Evolutionary conservation across 1,140 invertebrate genomes (phyloP), one percentile per base, ranked within the genome.

Genomic region (Drosophila orosa): DNA sequence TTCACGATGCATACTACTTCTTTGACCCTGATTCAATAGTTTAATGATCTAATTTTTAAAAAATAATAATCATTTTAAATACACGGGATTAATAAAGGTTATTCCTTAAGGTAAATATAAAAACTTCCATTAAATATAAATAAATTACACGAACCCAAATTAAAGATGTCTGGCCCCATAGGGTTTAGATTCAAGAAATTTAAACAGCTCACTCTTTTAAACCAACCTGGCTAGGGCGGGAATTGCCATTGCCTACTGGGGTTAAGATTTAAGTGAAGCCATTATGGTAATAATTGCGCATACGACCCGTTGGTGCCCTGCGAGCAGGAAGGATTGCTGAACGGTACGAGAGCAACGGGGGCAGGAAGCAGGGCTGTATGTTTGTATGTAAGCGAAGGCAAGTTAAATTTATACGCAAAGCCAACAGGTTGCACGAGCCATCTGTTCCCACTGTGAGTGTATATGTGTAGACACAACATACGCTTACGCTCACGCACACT

Each of bases 341-440:
- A n/a, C 22, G 44, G 22, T n/a, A 29, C 17, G 17, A 29, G 44
- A 60, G 52, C 29, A 40, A 12, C n/a, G 35, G 29, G 27, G 63
- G 27, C 17, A 39, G 37, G 59, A 55, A 6, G 47, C 17, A 17
- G 22, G 4, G 10, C 29, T n/a, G 12, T 7, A 55, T 22, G 54
- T 61, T 58, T 39, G 42, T 48, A 55, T 40, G 40, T 37, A 50
- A 37, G 45, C 56, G 44, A 31, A 31, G 54, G 31, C 22, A 33
- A 40, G 54, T 55, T 59, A 47, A 60, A 77, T 76, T 76, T 76
- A 77, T 48, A 76, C 40, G 47, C 63, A 68, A 22, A 76, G 27
- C 69, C 82, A 86, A 86, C 82, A 86, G 83, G 82, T 86, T 87
- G 83, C 79, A 52, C 7, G 25, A 15, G 25, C 65, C 82, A 86